A percentile compares a stretch with the other conserved stretches of the same genome.
These are phyloP conservation scores for Prunella himalayana DNA, from an alignment of 2,113 vertebrate genomes.

Conservation along the genomic window DNA sequence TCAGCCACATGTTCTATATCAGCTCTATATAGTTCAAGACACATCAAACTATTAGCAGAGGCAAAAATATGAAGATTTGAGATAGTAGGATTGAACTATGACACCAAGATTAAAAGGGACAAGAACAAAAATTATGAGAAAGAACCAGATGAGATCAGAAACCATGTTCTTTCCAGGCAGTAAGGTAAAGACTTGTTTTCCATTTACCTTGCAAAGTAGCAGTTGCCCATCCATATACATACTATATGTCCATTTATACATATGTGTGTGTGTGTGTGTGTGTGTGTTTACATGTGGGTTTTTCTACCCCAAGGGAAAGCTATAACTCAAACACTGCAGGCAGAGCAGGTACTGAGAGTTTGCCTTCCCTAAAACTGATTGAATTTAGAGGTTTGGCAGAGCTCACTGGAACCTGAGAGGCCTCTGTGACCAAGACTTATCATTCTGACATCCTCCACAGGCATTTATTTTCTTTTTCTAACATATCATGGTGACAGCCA, in stretches of 20 bases:
- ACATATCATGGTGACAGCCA: not conserved
- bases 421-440: not conserved
- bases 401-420: not conserved
- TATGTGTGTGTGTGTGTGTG: not conserved
- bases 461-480: constrained; percentile 1
- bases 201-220: constrained; percentile 23
- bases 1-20: not conserved
- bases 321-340: not conserved
- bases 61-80: not conserved
- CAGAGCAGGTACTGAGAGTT: not conserved
- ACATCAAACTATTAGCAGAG: constrained; percentile 21
- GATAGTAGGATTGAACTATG: not conserved
- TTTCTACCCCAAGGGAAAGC: not conserved
- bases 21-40: not conserved
- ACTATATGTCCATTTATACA: no score
- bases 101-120: not conserved
- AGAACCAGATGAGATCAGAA: constrained; percentile 1
- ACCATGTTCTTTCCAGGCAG: not conserved
- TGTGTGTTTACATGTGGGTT: rapidly evolving
- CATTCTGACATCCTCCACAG: not conserved
- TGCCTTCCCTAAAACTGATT: constrained; percentile 11
- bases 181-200: constrained; percentile 22
- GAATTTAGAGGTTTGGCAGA: constrained; percentile 8
- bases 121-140: constrained; percentile 25
- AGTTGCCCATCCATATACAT: not conserved